Percentiles rank a stretch among this genome's conserved stretches.
Evolutionary conservation across 2,113 vertebrate species (phyloP).

Genomic region (Excalfactoria chinensis): DNA sequence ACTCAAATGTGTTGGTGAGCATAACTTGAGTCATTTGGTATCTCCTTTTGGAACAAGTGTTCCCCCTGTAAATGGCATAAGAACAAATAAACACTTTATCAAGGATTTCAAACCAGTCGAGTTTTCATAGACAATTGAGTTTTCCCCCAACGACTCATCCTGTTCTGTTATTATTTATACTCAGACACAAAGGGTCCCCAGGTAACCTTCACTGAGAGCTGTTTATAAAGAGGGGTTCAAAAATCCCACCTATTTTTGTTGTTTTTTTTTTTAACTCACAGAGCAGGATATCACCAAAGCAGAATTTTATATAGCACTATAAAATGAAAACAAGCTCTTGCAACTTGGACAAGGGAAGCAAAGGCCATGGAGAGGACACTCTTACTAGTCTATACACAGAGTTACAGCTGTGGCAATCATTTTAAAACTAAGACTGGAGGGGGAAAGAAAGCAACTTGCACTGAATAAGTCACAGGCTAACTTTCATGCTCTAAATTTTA

Average conservation of each 20-base stretch:
- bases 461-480: background rate
- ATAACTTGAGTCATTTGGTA: background rate
- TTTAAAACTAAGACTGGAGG: background rate
- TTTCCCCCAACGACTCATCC: background rate
- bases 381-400: background rate
- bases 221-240: background rate
- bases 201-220: background rate
- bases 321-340: background rate
- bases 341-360: background rate
- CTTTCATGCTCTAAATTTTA: background rate
- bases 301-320: background rate
- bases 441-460: background rate
- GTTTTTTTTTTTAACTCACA: background rate
- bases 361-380: background rate
- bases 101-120: background rate
- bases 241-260: background rate
- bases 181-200: background rate
- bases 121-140: background rate
- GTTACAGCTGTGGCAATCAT: background rate
- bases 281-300: background rate
- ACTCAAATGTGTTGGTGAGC: background rate
- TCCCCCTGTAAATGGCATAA: background rate
- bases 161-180: slow-evolving; percentile 13
- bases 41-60: background rate
- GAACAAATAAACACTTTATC: background rate